These are phyloP conservation scores for Platynereis dumerilii DNA, from an alignment of 2,888 invertebrate species.

Conservation along the genomic window DNA sequence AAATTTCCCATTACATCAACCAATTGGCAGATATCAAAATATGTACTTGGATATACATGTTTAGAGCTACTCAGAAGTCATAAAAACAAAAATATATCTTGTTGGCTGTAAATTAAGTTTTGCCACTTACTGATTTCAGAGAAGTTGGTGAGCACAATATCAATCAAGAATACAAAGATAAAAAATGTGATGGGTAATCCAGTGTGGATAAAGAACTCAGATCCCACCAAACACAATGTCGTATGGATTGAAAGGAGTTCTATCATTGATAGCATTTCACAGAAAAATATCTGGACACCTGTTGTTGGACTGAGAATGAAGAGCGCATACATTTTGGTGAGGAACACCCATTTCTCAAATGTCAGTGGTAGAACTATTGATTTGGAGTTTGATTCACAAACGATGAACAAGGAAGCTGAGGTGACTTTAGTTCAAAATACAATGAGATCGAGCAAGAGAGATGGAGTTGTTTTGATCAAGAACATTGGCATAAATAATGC, in stretches of 20 bases:
- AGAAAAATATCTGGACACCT: neutral
- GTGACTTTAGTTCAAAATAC: constrained; percentile 8
- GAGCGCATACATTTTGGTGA: constrained; percentile 12
- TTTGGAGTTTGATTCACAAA: constrained; percentile 5
- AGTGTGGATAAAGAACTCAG: constrained; percentile 7
- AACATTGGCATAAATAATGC: constrained; percentile 5
- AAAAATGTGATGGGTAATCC: constrained; percentile 4
- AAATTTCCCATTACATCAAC: too few relatives aligned
- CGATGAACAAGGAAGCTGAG: constrained; percentile 4
- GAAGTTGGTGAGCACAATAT: constrained; percentile 18
- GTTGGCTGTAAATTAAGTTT: too few relatives aligned
- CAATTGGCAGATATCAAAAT: too few relatives aligned
- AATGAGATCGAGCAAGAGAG: neutral
- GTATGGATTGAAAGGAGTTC: constrained; percentile 13
- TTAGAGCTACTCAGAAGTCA: too few relatives aligned
- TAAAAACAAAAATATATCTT: too few relatives aligned
- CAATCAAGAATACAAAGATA: neutral
- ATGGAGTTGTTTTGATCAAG: neutral
- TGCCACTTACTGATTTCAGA: too few relatives aligned
- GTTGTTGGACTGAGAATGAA: neutral
- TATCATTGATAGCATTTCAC: neutral
- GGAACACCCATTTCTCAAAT: constrained; percentile 9
- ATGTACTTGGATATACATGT: too few relatives aligned
- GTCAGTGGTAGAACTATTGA: neutral
- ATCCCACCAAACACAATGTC: constrained; percentile 15